A percentile compares a stretch with the other conserved stretches of the same genome.
phyloP scores from a whole-genome alignment of 2,797 vertebrate genomes.

The Sebastes diaconus region DNA sequence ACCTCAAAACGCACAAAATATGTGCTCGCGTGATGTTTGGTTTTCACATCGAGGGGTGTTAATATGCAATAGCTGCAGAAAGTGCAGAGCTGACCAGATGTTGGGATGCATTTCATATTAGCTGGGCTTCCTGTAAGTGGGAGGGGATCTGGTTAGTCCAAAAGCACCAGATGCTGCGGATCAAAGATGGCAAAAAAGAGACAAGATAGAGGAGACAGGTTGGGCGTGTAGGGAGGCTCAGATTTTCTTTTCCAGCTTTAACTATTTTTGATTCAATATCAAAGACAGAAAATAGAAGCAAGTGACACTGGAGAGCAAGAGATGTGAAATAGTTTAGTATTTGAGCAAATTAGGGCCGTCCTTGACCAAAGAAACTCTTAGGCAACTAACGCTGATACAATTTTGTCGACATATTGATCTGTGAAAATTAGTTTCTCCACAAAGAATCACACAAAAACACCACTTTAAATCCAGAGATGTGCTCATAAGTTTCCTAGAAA shows the following conservation, averaged over 20 bases:
- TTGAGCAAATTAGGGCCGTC: neutral
- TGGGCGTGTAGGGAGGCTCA: neutral
- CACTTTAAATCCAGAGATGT: no score
- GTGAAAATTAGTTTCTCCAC: no score
- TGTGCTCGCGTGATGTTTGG: conserved; percentile 9
- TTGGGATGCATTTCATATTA: conserved; percentile 53
- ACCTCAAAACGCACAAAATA: conserved; percentile 28
- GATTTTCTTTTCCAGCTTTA: conserved; percentile 16
- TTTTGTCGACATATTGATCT: no score
- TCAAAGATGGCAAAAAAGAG: conserved; percentile 49
- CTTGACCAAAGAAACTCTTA: no score
- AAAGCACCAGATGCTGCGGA: conserved; percentile 52
- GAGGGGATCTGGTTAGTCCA: conserved; percentile 38
- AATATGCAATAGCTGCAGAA: conserved; percentile 19
- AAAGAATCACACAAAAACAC: no score
- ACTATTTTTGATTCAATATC: conserved; percentile 8
- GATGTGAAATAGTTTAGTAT: neutral
- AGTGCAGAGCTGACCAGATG: conserved; percentile 46
- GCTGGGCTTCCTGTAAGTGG: conserved; percentile 34
- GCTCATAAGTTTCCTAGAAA: no score
- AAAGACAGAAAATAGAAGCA: conserved; percentile 11
- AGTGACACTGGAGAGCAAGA: conserved; percentile 2
- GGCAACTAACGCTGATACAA: no score
- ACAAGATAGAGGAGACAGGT: conserved; percentile 25
- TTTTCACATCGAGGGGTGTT: conserved; percentile 26